Conservation (phyloP, 2,113 vertebrate genomes). For the Cynoglossus semilaevis region DNA sequence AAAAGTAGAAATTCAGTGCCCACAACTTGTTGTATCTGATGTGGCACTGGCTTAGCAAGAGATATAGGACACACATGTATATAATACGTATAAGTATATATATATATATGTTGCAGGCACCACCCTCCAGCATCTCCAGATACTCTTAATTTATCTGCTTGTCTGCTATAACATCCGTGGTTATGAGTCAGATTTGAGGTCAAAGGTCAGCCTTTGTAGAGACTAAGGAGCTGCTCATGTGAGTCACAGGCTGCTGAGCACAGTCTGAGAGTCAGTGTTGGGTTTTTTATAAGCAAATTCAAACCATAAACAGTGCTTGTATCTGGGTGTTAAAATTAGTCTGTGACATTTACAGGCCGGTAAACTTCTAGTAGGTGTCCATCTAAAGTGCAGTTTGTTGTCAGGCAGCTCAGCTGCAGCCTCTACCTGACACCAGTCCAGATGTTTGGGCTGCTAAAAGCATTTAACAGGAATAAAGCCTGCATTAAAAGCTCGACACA, state of each 20-base stretch:
- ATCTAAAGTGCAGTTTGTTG: neutral
- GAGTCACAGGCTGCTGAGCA: conserved; percentile 5
- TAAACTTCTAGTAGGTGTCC: neutral
- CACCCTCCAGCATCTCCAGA: too few relatives aligned
- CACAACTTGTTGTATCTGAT: too few relatives aligned
- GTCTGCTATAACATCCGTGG: neutral
- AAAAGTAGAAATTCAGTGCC: too few relatives aligned
- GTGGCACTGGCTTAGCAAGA: too few relatives aligned
- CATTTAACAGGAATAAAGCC: conserved; percentile 30
- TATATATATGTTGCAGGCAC: too few relatives aligned
- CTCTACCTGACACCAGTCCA: conserved; percentile 1
- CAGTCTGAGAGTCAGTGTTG: too few relatives aligned
- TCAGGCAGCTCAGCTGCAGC: neutral
- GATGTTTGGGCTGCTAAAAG: conserved; percentile 26
- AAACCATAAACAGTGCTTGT: neutral
- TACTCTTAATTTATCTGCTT: neutral
- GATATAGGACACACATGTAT: too few relatives aligned
- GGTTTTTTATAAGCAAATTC: neutral
- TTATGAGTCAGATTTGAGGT: conserved; percentile 23
- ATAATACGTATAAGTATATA: too few relatives aligned
- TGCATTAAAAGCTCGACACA: conserved; percentile 18
- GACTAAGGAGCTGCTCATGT: neutral
- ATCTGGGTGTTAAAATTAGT: neutral
- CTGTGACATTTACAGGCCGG: neutral
- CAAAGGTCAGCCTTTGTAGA: conserved; percentile 18